These are phyloP conservation scores for Fregata magnificens DNA, from an alignment of 2,113 vertebrate species.

Conservation along the genomic window DNA sequence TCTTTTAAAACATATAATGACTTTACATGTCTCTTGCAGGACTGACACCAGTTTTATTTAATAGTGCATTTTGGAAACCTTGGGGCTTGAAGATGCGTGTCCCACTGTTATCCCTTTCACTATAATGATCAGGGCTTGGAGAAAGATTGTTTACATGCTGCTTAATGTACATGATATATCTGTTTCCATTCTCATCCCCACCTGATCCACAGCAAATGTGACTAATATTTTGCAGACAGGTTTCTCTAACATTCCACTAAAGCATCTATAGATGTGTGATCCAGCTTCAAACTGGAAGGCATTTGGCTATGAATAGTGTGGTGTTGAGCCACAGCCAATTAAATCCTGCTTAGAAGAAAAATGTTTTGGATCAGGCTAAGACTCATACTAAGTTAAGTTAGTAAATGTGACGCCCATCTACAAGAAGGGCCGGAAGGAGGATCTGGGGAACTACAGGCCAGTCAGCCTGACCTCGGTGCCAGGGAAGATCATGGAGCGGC, in stretches of 20 bases:
- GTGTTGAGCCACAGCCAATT: not conserved
- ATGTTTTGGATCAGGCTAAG: not conserved
- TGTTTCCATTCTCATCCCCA: not conserved
- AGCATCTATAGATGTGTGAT: not conserved
- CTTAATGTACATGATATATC: not conserved
- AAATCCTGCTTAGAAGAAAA: not conserved
- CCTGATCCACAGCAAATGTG: not conserved
- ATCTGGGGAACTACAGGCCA: too few relatives aligned
- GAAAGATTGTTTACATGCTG: not conserved
- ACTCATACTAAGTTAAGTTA: too few relatives aligned
- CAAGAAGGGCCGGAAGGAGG: too few relatives aligned
- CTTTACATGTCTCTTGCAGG: not conserved
- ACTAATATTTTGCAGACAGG: not conserved
- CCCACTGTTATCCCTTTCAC: not conserved
- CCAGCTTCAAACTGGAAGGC: not conserved
- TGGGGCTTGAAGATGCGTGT: not conserved
- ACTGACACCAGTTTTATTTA: not conserved
- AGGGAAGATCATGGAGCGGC: too few relatives aligned
- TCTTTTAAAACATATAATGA: not conserved
- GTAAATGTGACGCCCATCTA: too few relatives aligned
- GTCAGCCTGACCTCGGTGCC: too few relatives aligned
- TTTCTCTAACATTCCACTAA: not conserved
- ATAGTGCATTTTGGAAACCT: not conserved
- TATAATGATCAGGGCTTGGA: not conserved
- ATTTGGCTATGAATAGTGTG: not conserved